Conservation (phyloP, 2,113 vertebrate genomes). For the Oreochromis aureus region DNA sequence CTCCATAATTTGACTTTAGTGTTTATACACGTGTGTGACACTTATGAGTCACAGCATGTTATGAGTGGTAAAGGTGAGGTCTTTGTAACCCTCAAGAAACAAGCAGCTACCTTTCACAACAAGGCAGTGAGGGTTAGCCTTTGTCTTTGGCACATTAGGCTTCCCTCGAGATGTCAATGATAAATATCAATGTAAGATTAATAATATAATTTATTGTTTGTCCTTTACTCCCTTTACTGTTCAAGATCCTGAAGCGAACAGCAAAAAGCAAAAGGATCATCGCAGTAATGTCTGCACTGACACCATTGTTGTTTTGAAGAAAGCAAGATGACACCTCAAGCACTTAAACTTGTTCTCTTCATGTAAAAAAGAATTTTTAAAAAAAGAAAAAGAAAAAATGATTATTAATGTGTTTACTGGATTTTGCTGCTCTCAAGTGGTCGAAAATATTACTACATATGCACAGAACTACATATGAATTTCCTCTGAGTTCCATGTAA, state of each 20-base stretch:
- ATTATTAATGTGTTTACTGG: background rate
- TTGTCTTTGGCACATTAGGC: background rate
- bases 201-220: background rate
- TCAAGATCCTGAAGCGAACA: background rate
- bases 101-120: background rate
- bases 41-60: background rate
- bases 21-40: background rate
- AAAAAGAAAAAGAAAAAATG: background rate
- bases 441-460: background rate
- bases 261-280: background rate
- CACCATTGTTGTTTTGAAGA: background rate
- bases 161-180: background rate
- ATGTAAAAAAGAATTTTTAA: fast-evolving
- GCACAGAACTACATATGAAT: background rate
- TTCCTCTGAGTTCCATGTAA: background rate
- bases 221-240: background rate
- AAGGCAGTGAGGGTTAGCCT: background rate
- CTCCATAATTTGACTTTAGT: background rate
- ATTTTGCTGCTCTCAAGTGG: constrained; percentile 33
- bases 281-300: background rate
- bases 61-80: background rate
- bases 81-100: background rate
- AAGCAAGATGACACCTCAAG: background rate
- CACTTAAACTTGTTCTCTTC: background rate
- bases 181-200: background rate